Evolutionary conservation across 2,888 invertebrate genomes (phyloP), one percentile per base, ranked within the genome.

Genomic region (Drosophila atroscutellata): DNA sequence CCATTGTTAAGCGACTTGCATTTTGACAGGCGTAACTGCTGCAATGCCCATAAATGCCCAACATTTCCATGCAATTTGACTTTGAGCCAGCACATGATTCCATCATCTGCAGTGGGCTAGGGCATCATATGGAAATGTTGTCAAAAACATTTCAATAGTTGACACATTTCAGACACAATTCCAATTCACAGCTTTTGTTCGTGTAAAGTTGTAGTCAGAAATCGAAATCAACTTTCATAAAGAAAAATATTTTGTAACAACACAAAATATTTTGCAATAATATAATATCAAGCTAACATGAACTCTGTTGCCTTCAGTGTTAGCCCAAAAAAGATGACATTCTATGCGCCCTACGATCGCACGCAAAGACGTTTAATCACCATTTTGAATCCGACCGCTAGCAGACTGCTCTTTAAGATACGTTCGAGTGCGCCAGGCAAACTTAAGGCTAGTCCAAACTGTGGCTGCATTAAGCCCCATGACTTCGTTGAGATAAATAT

Each of bases 301-400:
- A 62, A 58, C 15, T 37, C 54, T 0, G 63, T 56, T 1, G 36
- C 65, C 7, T 51, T 87, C 6, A 65, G 64, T 50, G 65, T 87
- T 7, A 72, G 56, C 32, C 85, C 89, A 1, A 37, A 34, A 37
- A 18, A 32, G 1, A 26, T 85, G 56, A 71, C 42, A 4, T 85
- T 89, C 36, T 75, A 85, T 65, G 57, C 83, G 1, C 89, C 85
- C 0, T 89, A 82, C 52, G 26, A 71, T 56, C 64, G 67, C 9
- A 36, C 4, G 0, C 85, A 85, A 54, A 68, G 28, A 2, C 72
- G 89, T 7, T 24, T 58, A 0, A 37, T 85, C 0, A 77, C 75
- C 2, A 42, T 89, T 0, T 20, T 82, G n/a, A 85, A 85, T 65
- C 77, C 83, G 5, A 77, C 52, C 0, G 0, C 26, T 0, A 2